A percentile compares a stretch with the other conserved stretches of the same genome.
Conservation (phyloP, 1,140 invertebrate genomes). For the Gonatopus flavifemur region DNA sequence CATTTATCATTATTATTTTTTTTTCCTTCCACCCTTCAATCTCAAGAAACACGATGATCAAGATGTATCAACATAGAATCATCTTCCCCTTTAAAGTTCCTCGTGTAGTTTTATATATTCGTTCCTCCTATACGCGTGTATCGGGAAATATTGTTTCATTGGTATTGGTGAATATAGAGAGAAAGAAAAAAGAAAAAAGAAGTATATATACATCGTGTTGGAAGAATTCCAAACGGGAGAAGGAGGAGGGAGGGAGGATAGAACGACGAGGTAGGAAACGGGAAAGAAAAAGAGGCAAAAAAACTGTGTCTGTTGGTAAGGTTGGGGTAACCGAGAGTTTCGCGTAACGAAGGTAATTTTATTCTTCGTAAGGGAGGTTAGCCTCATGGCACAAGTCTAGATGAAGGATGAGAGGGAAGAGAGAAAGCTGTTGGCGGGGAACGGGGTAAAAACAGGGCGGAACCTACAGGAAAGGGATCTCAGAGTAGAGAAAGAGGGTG, state of each 20-base stretch:
- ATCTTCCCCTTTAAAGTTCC: too few species aligned
- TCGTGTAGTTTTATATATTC: too few species aligned
- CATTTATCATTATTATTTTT: too few species aligned
- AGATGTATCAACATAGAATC: too few species aligned
- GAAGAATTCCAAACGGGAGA: too few species aligned
- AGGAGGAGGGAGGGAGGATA: slow-evolving; percentile 17
- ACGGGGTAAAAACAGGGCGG: slow-evolving; percentile 34
- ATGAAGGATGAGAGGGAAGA: slow-evolving; percentile 18
- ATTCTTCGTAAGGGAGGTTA: slow-evolving; percentile 49
- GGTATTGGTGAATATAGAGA: too few species aligned
- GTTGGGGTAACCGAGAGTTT: slow-evolving; percentile 47
- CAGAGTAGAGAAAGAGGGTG: slow-evolving; percentile 24
- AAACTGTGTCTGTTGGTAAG: slow-evolving; percentile 38
- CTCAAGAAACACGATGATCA: too few species aligned
- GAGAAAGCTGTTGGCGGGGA: slow-evolving; percentile 8
- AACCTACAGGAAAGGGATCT: slow-evolving; percentile 18
- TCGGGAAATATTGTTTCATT: too few species aligned
- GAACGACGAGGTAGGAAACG: slow-evolving; percentile 34
- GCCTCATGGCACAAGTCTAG: slow-evolving; percentile 11
- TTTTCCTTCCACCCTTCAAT: too few species aligned
- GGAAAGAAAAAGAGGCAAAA: slow-evolving; percentile 28
- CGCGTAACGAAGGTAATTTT: slow-evolving; percentile 59
- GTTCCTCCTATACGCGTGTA: too few species aligned
- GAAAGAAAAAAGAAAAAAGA: too few species aligned
- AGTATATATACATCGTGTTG: too few species aligned